phyloP scores from a whole-genome alignment of 2,113 vertebrate species.

The Megatriorchis doriae region DNA sequence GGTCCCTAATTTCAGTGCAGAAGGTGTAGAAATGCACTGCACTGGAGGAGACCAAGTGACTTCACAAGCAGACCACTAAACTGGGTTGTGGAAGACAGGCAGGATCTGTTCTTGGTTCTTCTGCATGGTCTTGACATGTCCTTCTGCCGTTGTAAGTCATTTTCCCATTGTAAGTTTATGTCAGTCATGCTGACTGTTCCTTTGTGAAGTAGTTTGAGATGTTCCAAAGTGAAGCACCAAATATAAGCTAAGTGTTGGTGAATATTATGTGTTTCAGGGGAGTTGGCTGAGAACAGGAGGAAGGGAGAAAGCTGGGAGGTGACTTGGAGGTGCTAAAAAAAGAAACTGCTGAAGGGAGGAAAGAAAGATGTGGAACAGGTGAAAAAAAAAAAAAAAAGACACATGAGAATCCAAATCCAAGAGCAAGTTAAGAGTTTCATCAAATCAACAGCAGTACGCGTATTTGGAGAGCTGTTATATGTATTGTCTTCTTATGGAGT shows the following conservation, averaged over 20 bases:
- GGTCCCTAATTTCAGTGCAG: not conserved
- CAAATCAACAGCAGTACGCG: not conserved
- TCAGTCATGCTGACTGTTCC: not conserved
- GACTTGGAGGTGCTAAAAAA: not conserved
- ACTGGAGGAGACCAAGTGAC: not conserved
- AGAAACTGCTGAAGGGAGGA: not conserved
- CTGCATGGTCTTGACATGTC: not conserved
- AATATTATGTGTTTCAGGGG: not conserved
- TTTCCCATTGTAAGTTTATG: not conserved
- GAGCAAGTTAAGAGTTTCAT: not conserved
- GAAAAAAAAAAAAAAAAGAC: not conserved
- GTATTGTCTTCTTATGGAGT: not conserved
- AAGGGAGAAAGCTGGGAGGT: not conserved
- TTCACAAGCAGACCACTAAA: not conserved
- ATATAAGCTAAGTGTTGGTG: not conserved
- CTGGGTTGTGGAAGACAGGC: not conserved
- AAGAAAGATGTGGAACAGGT: not conserved
- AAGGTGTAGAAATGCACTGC: not conserved
- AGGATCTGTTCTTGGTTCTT: not conserved
- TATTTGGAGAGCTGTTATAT: not conserved
- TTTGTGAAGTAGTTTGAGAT: not conserved
- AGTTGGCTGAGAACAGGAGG: not conserved
- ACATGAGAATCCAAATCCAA: not conserved
- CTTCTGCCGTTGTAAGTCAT: not conserved
- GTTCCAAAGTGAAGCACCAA: not conserved